Percentiles rank a stretch among this genome's conserved stretches.
Evolutionary conservation across 2,797 vertebrate species (phyloP).

Genomic region (Hippoglossus hippoglossus): DNA sequence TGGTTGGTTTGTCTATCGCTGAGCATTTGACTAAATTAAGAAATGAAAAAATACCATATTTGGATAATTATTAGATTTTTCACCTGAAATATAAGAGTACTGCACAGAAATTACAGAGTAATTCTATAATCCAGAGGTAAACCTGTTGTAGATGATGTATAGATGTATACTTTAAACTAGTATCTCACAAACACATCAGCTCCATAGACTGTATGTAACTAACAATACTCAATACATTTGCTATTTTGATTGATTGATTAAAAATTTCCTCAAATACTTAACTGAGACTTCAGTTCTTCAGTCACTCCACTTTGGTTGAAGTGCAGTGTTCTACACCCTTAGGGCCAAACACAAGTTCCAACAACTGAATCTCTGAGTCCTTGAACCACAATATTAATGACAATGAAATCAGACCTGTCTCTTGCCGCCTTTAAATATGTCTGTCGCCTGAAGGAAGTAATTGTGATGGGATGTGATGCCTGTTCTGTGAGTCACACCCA

Average conservation of each 20-base stretch:
- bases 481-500: not conserved
- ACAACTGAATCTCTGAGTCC: slow-evolving; percentile 6
- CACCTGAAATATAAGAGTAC: no score
- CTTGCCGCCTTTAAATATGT: not conserved
- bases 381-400: slow-evolving; percentile 5
- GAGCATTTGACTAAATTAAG: not conserved
- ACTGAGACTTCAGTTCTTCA: no score
- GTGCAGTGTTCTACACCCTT: slow-evolving; percentile 11
- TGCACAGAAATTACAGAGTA: no score
- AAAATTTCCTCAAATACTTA: slow-evolving; percentile 12
- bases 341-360: slow-evolving; percentile 29
- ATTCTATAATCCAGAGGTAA: no score
- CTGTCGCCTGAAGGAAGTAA: not conserved
- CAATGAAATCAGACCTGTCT: not conserved
- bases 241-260: not conserved
- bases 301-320: slow-evolving; percentile 2
- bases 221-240: no score
- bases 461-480: not conserved
- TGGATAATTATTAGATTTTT: not conserved
- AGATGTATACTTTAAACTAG: not conserved
- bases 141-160: no score
- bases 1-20: not conserved
- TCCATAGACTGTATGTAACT: no score
- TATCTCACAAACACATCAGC: not conserved
- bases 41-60: not conserved